Evolutionary conservation across 1,140 invertebrate species (phyloP).

Genomic region (Polypedilum pembai): DNA sequence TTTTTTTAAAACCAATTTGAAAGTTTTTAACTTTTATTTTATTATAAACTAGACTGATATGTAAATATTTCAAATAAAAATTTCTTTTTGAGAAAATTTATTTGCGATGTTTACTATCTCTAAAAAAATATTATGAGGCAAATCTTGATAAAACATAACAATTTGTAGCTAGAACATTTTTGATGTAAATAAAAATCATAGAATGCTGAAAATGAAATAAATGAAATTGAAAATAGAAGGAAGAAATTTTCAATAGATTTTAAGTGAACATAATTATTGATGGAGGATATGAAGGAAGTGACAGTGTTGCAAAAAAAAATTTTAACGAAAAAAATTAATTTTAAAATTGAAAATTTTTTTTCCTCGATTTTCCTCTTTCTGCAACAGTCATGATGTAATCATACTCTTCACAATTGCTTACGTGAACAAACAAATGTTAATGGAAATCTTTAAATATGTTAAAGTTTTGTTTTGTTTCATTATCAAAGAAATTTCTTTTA

Average conservation of each 20-base stretch:
- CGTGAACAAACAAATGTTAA: neutral
- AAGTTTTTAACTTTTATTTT: neutral
- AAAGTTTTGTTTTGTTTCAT: neutral
- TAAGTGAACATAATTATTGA: neutral
- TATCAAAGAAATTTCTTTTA: neutral
- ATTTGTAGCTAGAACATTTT: neutral
- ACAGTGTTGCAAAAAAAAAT: neutral
- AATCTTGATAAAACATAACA: neutral
- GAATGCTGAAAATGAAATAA: neutral
- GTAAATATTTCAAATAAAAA: no score
- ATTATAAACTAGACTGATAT: neutral
- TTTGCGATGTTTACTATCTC: no score
- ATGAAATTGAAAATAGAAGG: neutral
- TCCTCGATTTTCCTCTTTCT: neutral
- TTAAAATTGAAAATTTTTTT: neutral
- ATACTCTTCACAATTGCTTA: neutral
- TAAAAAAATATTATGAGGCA: neutral
- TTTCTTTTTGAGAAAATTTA: no score
- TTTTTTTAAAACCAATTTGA: neutral
- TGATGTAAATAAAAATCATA: conserved; percentile 14
- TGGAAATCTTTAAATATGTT: neutral
- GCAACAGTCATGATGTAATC: neutral
- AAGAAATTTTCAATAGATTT: conserved; percentile 3
- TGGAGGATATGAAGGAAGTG: neutral
- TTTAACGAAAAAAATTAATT: neutral